Conservation (phyloP, 2,888 invertebrate genomes). For the Andrena chrysosceles region DNA sequence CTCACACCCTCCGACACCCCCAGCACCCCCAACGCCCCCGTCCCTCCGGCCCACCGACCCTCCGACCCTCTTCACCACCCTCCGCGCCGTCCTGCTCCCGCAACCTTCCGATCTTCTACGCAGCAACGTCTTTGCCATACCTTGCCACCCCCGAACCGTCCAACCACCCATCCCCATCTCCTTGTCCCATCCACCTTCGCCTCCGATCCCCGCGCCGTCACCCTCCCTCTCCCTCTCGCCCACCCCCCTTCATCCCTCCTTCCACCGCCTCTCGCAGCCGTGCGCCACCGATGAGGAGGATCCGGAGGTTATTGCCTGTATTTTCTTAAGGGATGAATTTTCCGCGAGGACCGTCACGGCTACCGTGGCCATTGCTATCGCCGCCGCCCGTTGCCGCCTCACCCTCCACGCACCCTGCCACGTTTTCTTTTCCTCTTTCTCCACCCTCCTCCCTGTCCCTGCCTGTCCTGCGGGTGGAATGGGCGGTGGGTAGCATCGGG, state of each 20-base stretch:
- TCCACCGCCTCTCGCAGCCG: constrained; percentile 12
- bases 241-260: constrained; percentile 6
- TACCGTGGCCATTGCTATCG: constrained; percentile 37
- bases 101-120: constrained; percentile 64
- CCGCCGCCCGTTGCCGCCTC: constrained; percentile 30
- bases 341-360: constrained; percentile 65
- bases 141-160: constrained; percentile 49
- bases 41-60: constrained; percentile 33
- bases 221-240: constrained; percentile 13
- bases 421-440: constrained; percentile 9
- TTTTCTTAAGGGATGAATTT: constrained; percentile 81
- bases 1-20: too few species aligned
- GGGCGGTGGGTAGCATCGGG: constrained; percentile 30
- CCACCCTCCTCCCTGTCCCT: not conserved
- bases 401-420: not conserved
- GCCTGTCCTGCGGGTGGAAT: constrained; percentile 15
- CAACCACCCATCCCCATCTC: constrained; percentile 60
- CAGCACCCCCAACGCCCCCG: constrained; percentile 38
- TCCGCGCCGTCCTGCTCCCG: constrained; percentile 33
- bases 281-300: constrained; percentile 75
- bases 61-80: constrained; percentile 22
- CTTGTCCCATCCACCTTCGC: constrained; percentile 71
- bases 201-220: constrained; percentile 48
- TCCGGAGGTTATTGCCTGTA: constrained; percentile 82
- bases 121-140: constrained; percentile 69